Conservation (phyloP, 2,113 vertebrate species). For the Phaethornis superciliosus region DNA sequence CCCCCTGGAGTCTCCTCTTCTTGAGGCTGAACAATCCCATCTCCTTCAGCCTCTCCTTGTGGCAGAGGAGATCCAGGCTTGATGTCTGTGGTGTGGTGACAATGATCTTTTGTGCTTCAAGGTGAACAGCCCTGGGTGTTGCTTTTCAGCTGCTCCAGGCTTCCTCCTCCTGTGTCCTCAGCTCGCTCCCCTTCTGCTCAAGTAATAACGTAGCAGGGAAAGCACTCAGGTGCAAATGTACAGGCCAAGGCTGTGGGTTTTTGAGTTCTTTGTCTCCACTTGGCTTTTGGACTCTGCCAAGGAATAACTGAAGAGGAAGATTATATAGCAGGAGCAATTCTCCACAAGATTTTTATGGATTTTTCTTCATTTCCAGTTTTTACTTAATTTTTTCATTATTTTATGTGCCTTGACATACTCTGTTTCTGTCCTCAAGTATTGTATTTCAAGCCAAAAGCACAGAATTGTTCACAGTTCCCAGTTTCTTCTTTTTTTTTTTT, state of each 20-base stretch:
- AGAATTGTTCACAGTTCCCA: not conserved
- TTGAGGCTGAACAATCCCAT: too few relatives aligned
- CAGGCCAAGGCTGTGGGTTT: not conserved
- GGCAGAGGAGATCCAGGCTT: not conserved
- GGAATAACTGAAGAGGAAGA: not conserved
- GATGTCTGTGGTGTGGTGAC: not conserved
- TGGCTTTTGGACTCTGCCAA: not conserved
- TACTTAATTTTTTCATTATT: not conserved
- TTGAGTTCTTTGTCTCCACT: not conserved
- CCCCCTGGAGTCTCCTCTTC: too few relatives aligned
- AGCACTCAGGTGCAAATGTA: not conserved
- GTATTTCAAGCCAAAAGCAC: not conserved
- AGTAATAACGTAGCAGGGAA: not conserved
- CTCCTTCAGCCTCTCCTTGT: too few relatives aligned
- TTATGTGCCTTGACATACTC: not conserved
- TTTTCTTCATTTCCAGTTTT: constrained; percentile 9
- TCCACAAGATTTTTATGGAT: not conserved
- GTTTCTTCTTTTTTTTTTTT: not conserved
- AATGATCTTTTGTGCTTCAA: not conserved
- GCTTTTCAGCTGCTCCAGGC: not conserved
- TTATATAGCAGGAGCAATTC: not conserved
- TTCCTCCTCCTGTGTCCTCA: not conserved
- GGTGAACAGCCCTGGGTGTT: not conserved
- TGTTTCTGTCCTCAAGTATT: not conserved
- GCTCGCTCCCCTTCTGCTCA: not conserved